Conservation (phyloP, 2,888 invertebrate species). For the Nasonia oneida region DNA sequence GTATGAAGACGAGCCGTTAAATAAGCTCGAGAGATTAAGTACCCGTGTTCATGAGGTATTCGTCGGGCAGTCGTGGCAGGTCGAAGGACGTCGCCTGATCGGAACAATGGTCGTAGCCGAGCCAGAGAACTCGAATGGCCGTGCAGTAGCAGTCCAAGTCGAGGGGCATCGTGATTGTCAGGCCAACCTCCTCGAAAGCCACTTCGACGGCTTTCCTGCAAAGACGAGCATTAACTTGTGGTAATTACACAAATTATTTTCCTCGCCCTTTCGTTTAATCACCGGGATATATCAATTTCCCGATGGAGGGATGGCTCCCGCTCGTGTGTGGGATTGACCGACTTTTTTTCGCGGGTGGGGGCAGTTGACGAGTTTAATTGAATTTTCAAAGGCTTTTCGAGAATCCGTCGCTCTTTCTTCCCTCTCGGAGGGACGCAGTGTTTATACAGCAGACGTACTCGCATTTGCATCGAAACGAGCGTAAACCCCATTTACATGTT, state of each 20-base stretch:
- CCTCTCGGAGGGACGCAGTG: too few species aligned
- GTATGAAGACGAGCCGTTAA: neutral
- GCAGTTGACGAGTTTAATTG: neutral
- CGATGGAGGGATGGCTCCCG: neutral
- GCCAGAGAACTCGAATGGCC: constrained; percentile 82
- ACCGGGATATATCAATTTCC: neutral
- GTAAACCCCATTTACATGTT: neutral
- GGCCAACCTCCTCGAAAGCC: constrained; percentile 81
- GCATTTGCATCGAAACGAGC: too few species aligned
- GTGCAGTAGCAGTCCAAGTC: constrained; percentile 81
- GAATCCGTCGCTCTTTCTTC: too few species aligned
- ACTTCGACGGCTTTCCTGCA: constrained; percentile 81
- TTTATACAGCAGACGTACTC: too few species aligned
- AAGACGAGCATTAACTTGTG: neutral
- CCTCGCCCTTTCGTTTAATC: neutral
- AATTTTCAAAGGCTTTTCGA: too few species aligned
- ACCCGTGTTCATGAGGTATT: constrained; percentile 67
- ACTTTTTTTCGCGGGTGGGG: neutral
- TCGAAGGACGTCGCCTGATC: constrained; percentile 77
- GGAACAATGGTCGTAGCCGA: constrained; percentile 83
- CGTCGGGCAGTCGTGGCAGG: constrained; percentile 75
- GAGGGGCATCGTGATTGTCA: constrained; percentile 81
- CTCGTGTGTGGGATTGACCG: neutral
- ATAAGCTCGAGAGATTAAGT: neutral
- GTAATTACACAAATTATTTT: constrained; percentile 2